Percentiles rank a stretch among this genome's conserved stretches.
These are phyloP conservation scores for Denticeps clupeoides DNA, from an alignment of 2,797 vertebrate genomes.

Conservation along the genomic window DNA sequence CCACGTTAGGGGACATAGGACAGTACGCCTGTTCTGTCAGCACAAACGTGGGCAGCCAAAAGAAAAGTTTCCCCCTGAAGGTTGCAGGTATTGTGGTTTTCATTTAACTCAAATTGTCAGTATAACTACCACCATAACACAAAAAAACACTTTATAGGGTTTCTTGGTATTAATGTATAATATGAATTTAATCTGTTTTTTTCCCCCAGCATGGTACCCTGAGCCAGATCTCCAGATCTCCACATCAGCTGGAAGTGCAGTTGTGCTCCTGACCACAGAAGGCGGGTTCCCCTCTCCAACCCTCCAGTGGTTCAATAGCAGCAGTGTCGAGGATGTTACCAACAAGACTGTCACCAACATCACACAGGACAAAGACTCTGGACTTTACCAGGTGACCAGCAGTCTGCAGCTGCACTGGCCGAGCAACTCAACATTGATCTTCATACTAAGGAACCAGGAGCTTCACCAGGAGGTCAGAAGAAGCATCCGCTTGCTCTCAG, in stretches of 20 bases:
- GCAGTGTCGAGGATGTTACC: slow-evolving; percentile 19
- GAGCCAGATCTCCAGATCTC: slow-evolving; percentile 31
- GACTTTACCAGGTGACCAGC: slow-evolving; percentile 28
- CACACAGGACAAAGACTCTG: slow-evolving; percentile 15
- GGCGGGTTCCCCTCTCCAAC: slow-evolving; percentile 31
- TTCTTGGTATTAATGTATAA: neutral
- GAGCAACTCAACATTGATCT: slow-evolving; percentile 26
- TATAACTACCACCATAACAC: too few species aligned
- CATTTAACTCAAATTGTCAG: too few species aligned
- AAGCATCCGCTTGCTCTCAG: slow-evolving; percentile 24
- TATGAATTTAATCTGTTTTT: neutral
- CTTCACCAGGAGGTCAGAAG: slow-evolving; percentile 31
- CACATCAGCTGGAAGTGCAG: slow-evolving; percentile 6
- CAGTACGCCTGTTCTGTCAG: slow-evolving; percentile 48
- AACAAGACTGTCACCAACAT: slow-evolving; percentile 17
- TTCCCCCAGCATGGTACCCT: slow-evolving; percentile 26
- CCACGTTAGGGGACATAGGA: slow-evolving; percentile 38
- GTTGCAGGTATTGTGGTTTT: slow-evolving; percentile 35
- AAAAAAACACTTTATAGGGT: neutral
- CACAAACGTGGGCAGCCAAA: slow-evolving; percentile 34
- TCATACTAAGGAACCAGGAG: slow-evolving; percentile 27
- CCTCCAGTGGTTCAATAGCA: slow-evolving; percentile 30
- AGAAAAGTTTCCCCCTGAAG: slow-evolving; percentile 24
- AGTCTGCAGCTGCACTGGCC: slow-evolving; percentile 11
- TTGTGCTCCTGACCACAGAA: slow-evolving; percentile 28